Conservation (phyloP, 2,888 invertebrate genomes). For the Polydrusus tereticollis region DNA sequence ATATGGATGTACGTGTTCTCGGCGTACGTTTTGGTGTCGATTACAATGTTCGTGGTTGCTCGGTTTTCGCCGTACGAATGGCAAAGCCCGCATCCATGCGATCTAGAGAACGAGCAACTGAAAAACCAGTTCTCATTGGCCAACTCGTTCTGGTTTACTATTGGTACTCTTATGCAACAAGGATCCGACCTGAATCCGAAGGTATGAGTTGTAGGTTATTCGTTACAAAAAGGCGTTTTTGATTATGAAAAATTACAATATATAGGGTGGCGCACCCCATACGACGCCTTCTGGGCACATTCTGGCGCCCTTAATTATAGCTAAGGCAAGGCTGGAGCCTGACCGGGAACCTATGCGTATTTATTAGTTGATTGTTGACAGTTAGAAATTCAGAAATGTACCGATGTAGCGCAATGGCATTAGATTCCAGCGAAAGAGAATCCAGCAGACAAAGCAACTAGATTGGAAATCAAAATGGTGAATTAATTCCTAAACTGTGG, state of each 20-base stretch:
- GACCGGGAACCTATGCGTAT: too few relatives aligned
- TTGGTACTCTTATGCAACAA: conserved; percentile 91
- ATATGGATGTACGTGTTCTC: conserved; percentile 89
- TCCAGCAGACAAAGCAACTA: too few relatives aligned
- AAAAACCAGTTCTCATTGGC: conserved; percentile 87
- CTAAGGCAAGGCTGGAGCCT: too few relatives aligned
- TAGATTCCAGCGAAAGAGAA: too few relatives aligned
- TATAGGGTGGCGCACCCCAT: too few relatives aligned
- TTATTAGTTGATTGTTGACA: too few relatives aligned
- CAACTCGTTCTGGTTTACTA: conserved; percentile 90
- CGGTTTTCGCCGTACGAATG: conserved; percentile 86
- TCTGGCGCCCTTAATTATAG: too few relatives aligned
- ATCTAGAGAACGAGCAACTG: conserved; percentile 72
- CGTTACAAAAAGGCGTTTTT: background rate
- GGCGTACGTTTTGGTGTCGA: conserved; percentile 83
- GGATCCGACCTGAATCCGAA: conserved; percentile 85
- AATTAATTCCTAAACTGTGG: too few relatives aligned
- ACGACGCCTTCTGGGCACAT: too few relatives aligned
- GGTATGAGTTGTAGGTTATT: conserved; percentile 63
- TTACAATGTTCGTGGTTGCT: conserved; percentile 84
- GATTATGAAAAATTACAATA: background rate
- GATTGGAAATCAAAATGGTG: too few relatives aligned
- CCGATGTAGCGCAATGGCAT: too few relatives aligned
- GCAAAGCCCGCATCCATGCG: conserved; percentile 81
- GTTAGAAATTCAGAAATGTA: too few relatives aligned